These are phyloP conservation scores for Recurvirostra avosetta DNA, from an alignment of 2,113 vertebrate species.

Conservation along the genomic window DNA sequence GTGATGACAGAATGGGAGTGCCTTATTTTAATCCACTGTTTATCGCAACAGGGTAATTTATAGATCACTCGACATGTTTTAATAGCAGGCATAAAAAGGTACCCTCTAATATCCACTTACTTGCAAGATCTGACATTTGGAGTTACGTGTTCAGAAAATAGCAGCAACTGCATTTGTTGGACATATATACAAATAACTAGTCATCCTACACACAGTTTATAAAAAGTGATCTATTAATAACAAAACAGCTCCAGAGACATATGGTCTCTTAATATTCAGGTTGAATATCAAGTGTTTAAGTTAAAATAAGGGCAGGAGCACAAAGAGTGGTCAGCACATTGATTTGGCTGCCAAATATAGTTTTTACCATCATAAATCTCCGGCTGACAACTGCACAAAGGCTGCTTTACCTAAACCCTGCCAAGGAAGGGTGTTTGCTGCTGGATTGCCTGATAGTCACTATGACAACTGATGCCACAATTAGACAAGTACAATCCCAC, in stretches of 20 bases:
- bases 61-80: conserved; percentile 84
- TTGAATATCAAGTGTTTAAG: conserved; percentile 82
- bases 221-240: conserved; percentile 81
- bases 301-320: conserved; percentile 84
- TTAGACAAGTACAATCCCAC: conserved; percentile 93
- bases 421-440: conserved; percentile 90
- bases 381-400: conserved; percentile 90
- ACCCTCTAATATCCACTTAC: conserved; percentile 64
- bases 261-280: conserved; percentile 75
- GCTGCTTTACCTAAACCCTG: conserved; percentile 87
- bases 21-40: conserved; percentile 82
- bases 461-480: conserved; percentile 94
- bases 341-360: conserved; percentile 91
- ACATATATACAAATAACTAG: conserved; percentile 75
- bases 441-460: conserved; percentile 90
- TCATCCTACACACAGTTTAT: conserved; percentile 75
- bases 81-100: conserved; percentile 80
- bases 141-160: conserved; percentile 68
- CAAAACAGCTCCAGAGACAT: conserved; percentile 75
- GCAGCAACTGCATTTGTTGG: conserved; percentile 68
- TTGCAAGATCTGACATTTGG: conserved; percentile 76
- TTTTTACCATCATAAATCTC: conserved; percentile 93
- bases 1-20: conserved; percentile 79
- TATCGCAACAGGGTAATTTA: conserved; percentile 81
- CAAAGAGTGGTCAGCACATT: conserved; percentile 83